Percentiles rank a stretch among this genome's conserved stretches.
These are phyloP conservation scores for Columba guinea DNA, from an alignment of 2,797 vertebrate genomes.

Conservation along the genomic window DNA sequence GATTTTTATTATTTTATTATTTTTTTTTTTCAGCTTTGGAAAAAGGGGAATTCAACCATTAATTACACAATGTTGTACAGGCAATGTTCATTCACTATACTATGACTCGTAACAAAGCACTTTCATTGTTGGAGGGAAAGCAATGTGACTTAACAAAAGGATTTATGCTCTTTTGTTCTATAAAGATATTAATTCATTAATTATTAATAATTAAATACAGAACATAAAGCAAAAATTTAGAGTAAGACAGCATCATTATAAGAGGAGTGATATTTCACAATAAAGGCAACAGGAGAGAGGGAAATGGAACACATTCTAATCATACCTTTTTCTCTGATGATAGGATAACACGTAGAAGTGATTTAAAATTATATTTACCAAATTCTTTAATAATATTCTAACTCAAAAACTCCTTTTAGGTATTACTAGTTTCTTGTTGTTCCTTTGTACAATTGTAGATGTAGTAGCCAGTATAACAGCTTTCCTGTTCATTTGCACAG, in stretches of 20 bases:
- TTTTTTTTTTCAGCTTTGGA: conserved; percentile 12
- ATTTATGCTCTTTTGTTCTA: conserved; percentile 47
- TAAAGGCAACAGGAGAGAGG: background rate
- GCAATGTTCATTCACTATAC: background rate
- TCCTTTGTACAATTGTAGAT: rapidly evolving
- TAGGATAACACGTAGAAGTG: background rate
- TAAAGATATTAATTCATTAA: conserved; percentile 61
- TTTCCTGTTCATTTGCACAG: background rate
- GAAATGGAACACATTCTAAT: background rate
- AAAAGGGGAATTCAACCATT: conserved; percentile 48
- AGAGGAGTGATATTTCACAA: background rate
- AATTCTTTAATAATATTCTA: background rate
- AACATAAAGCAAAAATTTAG: conserved; percentile 47
- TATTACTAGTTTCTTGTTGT: background rate
- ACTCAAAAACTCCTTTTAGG: background rate
- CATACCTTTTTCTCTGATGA: background rate
- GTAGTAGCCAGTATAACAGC: background rate
- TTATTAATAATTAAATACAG: conserved; percentile 59
- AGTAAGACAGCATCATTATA: background rate
- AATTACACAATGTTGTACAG: conserved; percentile 58
- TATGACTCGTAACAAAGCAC: conserved; percentile 33
- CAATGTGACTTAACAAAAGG: conserved; percentile 64
- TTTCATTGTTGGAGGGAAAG: conserved; percentile 58
- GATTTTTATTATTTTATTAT: background rate
- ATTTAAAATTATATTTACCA: background rate